phyloP scores from a whole-genome alignment of 2,888 invertebrate species.

The Incurvaria masculella region DNA sequence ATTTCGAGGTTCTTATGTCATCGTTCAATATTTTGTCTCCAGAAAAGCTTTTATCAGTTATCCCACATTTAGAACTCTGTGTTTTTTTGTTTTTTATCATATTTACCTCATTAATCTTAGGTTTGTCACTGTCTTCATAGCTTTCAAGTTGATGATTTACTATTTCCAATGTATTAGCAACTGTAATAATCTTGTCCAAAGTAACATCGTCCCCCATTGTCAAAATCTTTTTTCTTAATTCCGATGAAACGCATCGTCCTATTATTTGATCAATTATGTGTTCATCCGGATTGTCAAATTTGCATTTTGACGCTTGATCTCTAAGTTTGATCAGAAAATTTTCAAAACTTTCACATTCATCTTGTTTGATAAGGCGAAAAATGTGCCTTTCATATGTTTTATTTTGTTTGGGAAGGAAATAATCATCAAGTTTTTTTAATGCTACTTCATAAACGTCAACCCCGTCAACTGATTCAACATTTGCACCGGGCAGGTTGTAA shows the following conservation, averaged over 20 bases:
- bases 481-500: constrained; percentile 19
- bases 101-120: constrained; percentile 1
- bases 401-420: constrained; percentile 22
- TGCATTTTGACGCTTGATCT: constrained; percentile 22
- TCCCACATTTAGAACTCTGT: background rate
- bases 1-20: background rate
- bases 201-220: constrained; percentile 7
- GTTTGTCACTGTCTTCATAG: constrained; percentile 2
- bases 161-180: constrained; percentile 9
- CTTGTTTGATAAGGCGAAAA: constrained; percentile 20
- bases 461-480: constrained; percentile 1
- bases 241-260: constrained; percentile 16
- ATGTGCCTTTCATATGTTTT: constrained; percentile 14
- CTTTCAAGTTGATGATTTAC: constrained; percentile 6
- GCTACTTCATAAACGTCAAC: constrained; percentile 11
- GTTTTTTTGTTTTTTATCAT: background rate
- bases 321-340: constrained; percentile 21
- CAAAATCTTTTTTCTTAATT: constrained; percentile 10
- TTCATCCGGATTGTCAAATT: constrained; percentile 20
- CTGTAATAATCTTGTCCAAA: constrained; percentile 4
- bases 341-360: constrained; percentile 20
- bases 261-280: constrained; percentile 20
- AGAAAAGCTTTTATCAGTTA: too few species aligned
- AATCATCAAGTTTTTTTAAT: constrained; percentile 17
- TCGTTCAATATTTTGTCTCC: background rate